phyloP scores from a whole-genome alignment of 2,888 invertebrate genomes.

The Hemistola chrysoprasaria region DNA sequence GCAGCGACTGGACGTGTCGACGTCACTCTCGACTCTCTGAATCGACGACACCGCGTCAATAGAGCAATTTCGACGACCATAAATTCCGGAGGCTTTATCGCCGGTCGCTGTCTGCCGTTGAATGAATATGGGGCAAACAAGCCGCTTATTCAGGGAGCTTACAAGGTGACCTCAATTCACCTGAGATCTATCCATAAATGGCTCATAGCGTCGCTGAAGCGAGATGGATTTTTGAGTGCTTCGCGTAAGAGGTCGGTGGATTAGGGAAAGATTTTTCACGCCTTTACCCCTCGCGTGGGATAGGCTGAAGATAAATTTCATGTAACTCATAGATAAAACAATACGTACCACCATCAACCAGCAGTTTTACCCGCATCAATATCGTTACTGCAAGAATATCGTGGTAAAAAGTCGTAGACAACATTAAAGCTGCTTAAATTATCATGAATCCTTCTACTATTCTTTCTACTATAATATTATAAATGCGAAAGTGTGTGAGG shows the following conservation, averaged over 20 bases:
- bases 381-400: too few species aligned
- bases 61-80: conserved; percentile 44
- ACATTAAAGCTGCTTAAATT: too few species aligned
- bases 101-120: conserved; percentile 29
- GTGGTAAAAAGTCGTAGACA: too few species aligned
- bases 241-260: conserved; percentile 2
- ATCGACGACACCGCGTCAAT: conserved; percentile 49
- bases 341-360: too few species aligned
- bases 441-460: too few species aligned
- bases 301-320: too few species aligned
- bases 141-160: conserved; percentile 26
- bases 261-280: conserved; percentile 1
- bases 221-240: conserved; percentile 10
- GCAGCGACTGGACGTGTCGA: conserved; percentile 35
- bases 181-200: conserved; percentile 9
- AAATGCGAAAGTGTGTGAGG: too few species aligned
- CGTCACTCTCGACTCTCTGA: conserved; percentile 37
- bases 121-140: conserved; percentile 43
- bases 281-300: too few species aligned
- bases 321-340: too few species aligned
- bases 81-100: conserved; percentile 51
- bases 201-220: not conserved
- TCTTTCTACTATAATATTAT: too few species aligned
- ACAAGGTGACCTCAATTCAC: conserved; percentile 8
- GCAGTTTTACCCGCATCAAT: too few species aligned